A percentile compares a stretch with the other conserved stretches of the same genome.
Evolutionary conservation across 2,113 vertebrate species (phyloP).

Genomic region (Opisthocomus hoazin): DNA sequence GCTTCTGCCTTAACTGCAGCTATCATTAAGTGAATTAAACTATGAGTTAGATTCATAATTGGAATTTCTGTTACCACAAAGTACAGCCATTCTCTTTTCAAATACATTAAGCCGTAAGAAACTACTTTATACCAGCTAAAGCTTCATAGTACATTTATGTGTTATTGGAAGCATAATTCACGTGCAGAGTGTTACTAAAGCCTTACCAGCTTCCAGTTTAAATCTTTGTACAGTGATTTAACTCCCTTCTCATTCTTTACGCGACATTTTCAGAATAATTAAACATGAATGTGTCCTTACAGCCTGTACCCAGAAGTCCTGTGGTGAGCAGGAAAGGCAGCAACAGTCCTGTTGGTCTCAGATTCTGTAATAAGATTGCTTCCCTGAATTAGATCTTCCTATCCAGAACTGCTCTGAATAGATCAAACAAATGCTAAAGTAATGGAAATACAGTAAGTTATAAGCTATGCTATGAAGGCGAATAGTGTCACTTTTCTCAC

Average conservation of each 20-base stretch:
- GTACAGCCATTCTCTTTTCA: not conserved
- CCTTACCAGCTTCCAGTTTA: not conserved
- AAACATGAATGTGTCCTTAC: not conserved
- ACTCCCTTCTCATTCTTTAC: not conserved
- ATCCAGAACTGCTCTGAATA: not conserved
- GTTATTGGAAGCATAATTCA: slow-evolving; percentile 35
- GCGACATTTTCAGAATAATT: slow-evolving; percentile 15
- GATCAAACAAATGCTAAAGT: slow-evolving; percentile 14
- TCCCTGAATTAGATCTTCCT: not conserved
- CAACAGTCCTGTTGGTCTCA: not conserved
- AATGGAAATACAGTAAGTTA: not conserved
- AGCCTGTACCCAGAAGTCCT: not conserved
- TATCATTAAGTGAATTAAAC: slow-evolving; percentile 1
- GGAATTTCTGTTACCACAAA: slow-evolving; percentile 4
- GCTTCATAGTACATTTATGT: not conserved
- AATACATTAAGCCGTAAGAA: not conserved
- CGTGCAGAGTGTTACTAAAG: slow-evolving; percentile 5
- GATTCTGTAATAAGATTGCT: not conserved
- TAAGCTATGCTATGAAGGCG: slow-evolving; percentile 22
- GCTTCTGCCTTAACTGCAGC: not conserved
- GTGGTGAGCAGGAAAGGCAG: not conserved
- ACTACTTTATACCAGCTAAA: not conserved
- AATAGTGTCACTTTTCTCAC: not conserved
- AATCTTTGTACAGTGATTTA: slow-evolving; percentile 26
- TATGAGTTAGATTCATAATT: not conserved